Conservation (phyloP, 1,140 invertebrate genomes). For the Spodoptera litura region DNA sequence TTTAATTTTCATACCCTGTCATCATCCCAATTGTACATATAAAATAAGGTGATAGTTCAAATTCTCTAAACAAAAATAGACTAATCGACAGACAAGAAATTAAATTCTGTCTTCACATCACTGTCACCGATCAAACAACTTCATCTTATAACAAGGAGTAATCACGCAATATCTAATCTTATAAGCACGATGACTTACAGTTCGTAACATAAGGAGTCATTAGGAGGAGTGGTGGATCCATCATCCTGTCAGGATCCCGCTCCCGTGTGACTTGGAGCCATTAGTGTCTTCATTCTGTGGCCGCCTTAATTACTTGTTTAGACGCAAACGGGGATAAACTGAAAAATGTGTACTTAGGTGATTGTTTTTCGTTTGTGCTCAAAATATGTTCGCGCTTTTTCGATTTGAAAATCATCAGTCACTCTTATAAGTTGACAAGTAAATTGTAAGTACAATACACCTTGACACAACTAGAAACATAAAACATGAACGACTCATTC, state of each 20-base stretch:
- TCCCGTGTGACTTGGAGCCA: constrained; percentile 47
- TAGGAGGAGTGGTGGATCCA: constrained; percentile 43
- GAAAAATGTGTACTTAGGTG: not conserved
- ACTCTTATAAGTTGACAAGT: too few species aligned
- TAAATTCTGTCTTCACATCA: too few species aligned
- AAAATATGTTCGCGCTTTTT: too few species aligned
- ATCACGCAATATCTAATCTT: constrained; percentile 36
- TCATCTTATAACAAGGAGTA: not conserved
- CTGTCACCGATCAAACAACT: not conserved
- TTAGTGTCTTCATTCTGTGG: constrained; percentile 43
- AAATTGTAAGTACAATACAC: too few species aligned
- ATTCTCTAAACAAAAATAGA: not conserved
- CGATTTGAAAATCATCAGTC: too few species aligned
- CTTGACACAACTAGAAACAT: too few species aligned
- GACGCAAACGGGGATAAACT: not conserved
- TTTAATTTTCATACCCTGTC: too few species aligned
- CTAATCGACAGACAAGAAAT: too few species aligned
- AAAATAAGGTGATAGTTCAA: not conserved
- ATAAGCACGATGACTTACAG: constrained; percentile 40
- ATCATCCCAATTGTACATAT: too few species aligned
- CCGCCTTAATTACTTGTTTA: constrained; percentile 31
- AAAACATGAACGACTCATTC: too few species aligned
- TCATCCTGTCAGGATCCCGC: constrained; percentile 44
- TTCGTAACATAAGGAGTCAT: constrained; percentile 47
- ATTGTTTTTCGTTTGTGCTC: constrained; percentile 2